Percentiles rank a stretch among this genome's conserved stretches.
Evolutionary conservation across 2,888 invertebrate species (phyloP).

Genomic region (Ochlodes sylvanus): DNA sequence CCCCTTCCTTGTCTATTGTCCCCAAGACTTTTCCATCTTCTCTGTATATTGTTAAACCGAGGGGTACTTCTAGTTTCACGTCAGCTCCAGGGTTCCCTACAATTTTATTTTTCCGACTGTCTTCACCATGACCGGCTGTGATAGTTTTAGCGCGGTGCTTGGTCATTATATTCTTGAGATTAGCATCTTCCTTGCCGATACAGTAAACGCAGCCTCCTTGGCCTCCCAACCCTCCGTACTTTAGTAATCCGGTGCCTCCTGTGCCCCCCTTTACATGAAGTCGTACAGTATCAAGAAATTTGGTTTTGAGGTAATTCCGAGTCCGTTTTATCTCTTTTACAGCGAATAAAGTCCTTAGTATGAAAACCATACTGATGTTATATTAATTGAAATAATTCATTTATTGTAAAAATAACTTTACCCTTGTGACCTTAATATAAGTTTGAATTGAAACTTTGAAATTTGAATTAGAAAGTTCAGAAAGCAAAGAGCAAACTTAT

Average conservation of each 20-base stretch:
- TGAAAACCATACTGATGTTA: conserved; percentile 72
- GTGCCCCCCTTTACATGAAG: conserved; percentile 92
- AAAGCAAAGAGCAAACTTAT: too few species aligned
- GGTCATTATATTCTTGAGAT: conserved; percentile 80
- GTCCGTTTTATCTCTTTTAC: conserved; percentile 74
- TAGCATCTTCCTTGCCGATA: conserved; percentile 86
- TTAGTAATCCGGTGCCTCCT: conserved; percentile 89
- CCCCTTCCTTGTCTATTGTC: conserved; percentile 89
- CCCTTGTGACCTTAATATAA: too few species aligned
- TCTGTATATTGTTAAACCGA: conserved; percentile 90
- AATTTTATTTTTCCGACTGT: conserved; percentile 90
- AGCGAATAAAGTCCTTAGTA: conserved; percentile 71
- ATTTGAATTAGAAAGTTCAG: too few species aligned
- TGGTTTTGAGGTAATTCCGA: conserved; percentile 80
- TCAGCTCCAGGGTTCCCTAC: conserved; percentile 91
- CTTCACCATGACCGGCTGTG: conserved; percentile 88
- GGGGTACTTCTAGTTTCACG: conserved; percentile 90
- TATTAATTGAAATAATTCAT: too few species aligned
- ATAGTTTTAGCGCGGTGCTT: conserved; percentile 85
- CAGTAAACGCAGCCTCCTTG: conserved; percentile 94
- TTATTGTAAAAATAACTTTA: too few species aligned
- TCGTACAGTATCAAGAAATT: conserved; percentile 92
- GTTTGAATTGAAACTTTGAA: too few species aligned
- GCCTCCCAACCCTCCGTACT: conserved; percentile 96
- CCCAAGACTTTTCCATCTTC: conserved; percentile 88